phyloP scores from a whole-genome alignment of 2,113 vertebrate species.

The Dicaeum eximium region DNA sequence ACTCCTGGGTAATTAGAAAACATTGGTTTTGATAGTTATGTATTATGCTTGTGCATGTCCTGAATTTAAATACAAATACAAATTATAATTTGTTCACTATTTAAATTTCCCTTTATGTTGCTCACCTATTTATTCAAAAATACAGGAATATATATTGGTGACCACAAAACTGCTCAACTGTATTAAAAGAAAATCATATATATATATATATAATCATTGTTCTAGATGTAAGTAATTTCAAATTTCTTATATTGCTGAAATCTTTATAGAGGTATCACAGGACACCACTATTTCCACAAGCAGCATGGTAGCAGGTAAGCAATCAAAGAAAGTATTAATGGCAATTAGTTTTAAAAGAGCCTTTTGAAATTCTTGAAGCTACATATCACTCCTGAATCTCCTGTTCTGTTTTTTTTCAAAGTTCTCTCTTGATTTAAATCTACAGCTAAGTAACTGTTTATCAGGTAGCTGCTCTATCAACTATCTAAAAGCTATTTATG shows the following conservation, averaged over 20 bases:
- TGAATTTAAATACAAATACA: background rate
- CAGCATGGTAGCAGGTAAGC: background rate
- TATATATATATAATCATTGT: background rate
- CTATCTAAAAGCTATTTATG: background rate
- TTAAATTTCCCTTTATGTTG: background rate
- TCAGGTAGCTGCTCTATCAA: background rate
- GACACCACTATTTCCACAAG: background rate
- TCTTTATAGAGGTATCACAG: background rate
- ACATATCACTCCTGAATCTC: background rate
- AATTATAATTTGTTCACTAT: background rate
- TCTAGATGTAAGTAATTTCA: background rate
- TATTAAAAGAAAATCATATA: background rate
- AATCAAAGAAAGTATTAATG: background rate
- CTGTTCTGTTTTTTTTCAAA: background rate
- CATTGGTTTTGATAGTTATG: constrained; percentile 47
- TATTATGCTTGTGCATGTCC: background rate
- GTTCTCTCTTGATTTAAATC: background rate
- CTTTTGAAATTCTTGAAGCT: background rate
- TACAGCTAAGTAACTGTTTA: background rate
- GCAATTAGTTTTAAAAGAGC: background rate
- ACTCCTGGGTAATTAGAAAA: constrained; percentile 59
- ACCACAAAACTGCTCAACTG: background rate
- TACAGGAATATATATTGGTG: accelerated
- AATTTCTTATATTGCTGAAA: background rate
- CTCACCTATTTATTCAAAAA: background rate